Evolutionary conservation across 2,113 vertebrate genomes (phyloP).

Genomic region (Orientallactaga bullata): DNA sequence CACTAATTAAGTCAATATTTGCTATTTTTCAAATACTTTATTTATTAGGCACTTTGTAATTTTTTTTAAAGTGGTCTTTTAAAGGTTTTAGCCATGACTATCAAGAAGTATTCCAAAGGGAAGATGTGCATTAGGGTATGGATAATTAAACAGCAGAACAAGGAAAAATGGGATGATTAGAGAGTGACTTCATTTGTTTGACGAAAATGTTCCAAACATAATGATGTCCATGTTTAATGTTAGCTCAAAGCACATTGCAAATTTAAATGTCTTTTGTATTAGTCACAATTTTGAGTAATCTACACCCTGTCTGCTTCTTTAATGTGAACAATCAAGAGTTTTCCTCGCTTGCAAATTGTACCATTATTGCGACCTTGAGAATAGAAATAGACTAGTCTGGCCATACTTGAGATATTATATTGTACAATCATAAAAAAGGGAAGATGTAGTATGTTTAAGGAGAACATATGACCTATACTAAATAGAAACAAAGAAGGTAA

Average conservation of each 20-base stretch:
- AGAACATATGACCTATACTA: neutral
- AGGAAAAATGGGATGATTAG: neutral
- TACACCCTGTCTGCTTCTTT: conserved; percentile 53
- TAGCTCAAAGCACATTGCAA: conserved; percentile 55
- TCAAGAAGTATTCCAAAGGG: neutral
- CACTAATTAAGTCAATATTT: conserved; percentile 39
- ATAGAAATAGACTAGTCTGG: neutral
- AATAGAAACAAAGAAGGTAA: neutral
- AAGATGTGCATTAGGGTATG: conserved; percentile 1
- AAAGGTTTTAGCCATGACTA: conserved; percentile 9
- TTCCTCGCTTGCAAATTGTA: conserved; percentile 30
- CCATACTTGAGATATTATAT: neutral
- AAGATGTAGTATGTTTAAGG: neutral
- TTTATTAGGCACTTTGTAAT: neutral
- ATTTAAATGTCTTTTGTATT: conserved; percentile 64
- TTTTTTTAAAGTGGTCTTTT: conserved; percentile 44
- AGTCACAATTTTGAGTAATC: conserved; percentile 66
- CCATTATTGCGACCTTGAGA: neutral
- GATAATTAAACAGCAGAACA: conserved; percentile 57
- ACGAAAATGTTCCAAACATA: conserved; percentile 65
- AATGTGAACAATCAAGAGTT: conserved; percentile 54
- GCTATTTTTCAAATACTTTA: neutral
- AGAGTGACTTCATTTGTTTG: conserved; percentile 75
- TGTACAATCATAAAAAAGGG: neutral
- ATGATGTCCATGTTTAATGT: conserved; percentile 61